Evolutionary conservation across 2,113 vertebrate species (phyloP).

Genomic region (Platanista minor): DNA sequence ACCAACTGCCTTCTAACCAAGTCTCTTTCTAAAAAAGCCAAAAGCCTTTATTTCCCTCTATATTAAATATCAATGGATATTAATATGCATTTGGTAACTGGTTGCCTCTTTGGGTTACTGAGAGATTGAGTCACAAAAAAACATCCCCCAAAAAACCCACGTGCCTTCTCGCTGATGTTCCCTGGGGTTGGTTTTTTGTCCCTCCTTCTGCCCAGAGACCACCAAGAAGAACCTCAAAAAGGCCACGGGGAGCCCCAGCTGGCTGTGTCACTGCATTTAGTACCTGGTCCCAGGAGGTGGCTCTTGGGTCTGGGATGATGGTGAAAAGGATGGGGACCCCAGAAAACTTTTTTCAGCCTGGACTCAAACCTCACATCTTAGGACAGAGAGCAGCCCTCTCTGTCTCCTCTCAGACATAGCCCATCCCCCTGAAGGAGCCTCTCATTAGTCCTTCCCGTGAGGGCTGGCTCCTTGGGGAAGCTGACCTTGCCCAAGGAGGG

Average conservation of each 20-base stretch:
- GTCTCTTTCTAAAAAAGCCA: not conserved
- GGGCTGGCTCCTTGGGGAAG: not conserved
- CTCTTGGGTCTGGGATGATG: not conserved
- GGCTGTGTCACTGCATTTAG: not conserved
- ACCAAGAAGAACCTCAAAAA: not conserved
- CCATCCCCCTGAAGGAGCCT: accelerated
- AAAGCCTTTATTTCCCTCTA: not conserved
- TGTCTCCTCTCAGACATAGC: not conserved
- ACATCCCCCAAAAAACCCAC: accelerated
- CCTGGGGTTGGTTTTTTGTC: accelerated
- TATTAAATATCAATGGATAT: not conserved
- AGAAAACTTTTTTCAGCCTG: not conserved
- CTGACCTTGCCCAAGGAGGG: not conserved
- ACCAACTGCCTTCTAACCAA: not conserved
- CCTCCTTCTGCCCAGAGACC: not conserved
- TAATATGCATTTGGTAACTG: not conserved
- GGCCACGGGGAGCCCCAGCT: not conserved
- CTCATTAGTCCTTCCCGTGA: not conserved
- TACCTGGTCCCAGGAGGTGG: not conserved
- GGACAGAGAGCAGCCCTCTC: not conserved
- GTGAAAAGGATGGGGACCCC: not conserved
- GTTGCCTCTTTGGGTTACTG: not conserved
- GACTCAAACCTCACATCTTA: not conserved
- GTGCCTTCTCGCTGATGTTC: not conserved
- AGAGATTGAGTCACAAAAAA: not conserved